Evolutionary conservation across 2,888 invertebrate species (phyloP).

Genomic region (Drosophila putrida): DNA sequence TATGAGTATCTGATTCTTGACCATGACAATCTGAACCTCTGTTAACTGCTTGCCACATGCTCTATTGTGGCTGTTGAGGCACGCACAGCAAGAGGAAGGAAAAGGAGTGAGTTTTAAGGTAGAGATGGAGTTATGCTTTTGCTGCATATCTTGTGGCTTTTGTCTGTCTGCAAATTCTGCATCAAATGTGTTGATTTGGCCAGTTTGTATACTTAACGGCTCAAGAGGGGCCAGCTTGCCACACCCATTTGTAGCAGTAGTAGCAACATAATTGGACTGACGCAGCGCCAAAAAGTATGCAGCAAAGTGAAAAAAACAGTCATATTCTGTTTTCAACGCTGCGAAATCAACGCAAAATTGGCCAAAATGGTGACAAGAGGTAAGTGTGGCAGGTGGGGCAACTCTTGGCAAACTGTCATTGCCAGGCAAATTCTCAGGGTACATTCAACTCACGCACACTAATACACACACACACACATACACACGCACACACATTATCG

Average conservation of each 20-base stretch:
- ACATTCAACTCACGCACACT: constrained; percentile 55
- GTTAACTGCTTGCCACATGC: background rate
- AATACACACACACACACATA: constrained; percentile 4
- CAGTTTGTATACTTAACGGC: constrained; percentile 30
- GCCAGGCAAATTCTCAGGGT: constrained; percentile 47
- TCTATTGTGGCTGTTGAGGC: constrained; percentile 29
- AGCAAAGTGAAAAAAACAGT: constrained; percentile 1
- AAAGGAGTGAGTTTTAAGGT: background rate
- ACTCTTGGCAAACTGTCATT: constrained; percentile 44
- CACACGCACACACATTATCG: constrained; percentile 7
- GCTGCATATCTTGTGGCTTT: constrained; percentile 27
- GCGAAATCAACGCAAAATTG: constrained; percentile 40
- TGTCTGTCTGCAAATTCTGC: constrained; percentile 3
- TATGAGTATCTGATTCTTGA: background rate
- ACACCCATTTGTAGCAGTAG: constrained; percentile 12
- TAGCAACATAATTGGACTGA: constrained; percentile 28
- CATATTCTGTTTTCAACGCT: background rate
- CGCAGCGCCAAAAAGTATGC: constrained; percentile 30
- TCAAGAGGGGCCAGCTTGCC: background rate
- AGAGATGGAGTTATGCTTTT: background rate
- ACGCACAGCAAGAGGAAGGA: constrained; percentile 15
- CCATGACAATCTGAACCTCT: background rate
- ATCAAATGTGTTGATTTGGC: constrained; percentile 56
- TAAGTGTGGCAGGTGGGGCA: background rate
- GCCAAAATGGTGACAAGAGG: background rate